Conservation (phyloP, 2,888 invertebrate species). For the Microctonus aethiopoides region DNA sequence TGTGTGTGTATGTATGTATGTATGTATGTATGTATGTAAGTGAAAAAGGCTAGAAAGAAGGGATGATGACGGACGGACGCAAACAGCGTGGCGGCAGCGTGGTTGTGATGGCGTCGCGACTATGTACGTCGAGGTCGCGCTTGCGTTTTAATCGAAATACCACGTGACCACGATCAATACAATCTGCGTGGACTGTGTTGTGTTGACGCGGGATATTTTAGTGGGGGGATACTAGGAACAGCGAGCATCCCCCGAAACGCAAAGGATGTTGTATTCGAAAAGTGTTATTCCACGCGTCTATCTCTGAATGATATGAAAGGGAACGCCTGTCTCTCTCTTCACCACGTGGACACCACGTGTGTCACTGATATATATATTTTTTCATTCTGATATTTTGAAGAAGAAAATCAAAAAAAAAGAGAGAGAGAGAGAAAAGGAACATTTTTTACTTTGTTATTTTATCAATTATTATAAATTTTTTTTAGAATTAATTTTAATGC, state of each 20-base stretch:
- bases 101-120: slow-evolving; percentile 61
- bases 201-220: slow-evolving; percentile 1
- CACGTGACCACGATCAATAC: slow-evolving; percentile 66
- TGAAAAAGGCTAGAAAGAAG: slow-evolving; percentile 39
- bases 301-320: slow-evolving; percentile 68
- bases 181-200: slow-evolving; percentile 46
- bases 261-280: slow-evolving; percentile 67
- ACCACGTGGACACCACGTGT: slow-evolving; percentile 63
- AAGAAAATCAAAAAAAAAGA: too few species aligned
- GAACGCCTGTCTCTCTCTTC: slow-evolving; percentile 60
- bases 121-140: slow-evolving; percentile 64
- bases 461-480: too few species aligned
- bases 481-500: too few species aligned
- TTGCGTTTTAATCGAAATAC: slow-evolving; percentile 64
- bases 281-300: slow-evolving; percentile 67
- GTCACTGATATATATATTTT: slow-evolving; percentile 43
- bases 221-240: not conserved
- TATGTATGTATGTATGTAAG: too few species aligned
- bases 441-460: too few species aligned
- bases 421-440: too few species aligned
- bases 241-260: slow-evolving; percentile 24
- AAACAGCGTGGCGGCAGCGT: slow-evolving; percentile 68
- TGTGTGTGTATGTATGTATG: too few species aligned
- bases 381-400: too few species aligned
- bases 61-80: slow-evolving; percentile 54